Evolutionary conservation across 2,113 vertebrate species (phyloP).

Genomic region (Enhydra lutris): DNA sequence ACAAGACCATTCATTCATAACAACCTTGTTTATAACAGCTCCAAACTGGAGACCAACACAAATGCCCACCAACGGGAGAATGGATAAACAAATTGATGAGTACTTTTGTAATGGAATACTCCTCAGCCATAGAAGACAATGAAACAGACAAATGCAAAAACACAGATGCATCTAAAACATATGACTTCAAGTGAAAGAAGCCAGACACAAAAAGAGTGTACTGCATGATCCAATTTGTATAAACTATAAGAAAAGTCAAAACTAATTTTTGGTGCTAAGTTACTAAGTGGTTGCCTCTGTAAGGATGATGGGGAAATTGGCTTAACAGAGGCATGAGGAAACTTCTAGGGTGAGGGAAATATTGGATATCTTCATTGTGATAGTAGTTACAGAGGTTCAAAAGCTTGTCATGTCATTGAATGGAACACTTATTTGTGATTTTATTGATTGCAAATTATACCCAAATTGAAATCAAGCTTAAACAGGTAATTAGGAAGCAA

Average conservation of each 20-base stretch:
- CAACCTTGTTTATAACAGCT: neutral
- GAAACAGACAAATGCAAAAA: neutral
- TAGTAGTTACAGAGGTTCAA: neutral
- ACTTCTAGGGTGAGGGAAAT: neutral
- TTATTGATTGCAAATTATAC: neutral
- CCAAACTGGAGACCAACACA: neutral
- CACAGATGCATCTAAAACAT: neutral
- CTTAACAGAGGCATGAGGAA: neutral
- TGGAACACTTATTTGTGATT: neutral
- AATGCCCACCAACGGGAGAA: neutral
- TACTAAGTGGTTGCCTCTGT: neutral
- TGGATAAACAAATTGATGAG: neutral
- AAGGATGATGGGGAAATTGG: neutral
- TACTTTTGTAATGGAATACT: neutral
- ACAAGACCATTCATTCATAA: neutral
- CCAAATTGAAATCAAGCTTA: neutral
- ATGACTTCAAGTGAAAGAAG: neutral
- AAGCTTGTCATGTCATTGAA: neutral
- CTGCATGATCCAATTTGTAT: neutral
- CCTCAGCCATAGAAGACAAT: neutral
- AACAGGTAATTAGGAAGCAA: neutral
- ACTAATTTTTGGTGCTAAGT: neutral
- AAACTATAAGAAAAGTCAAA: neutral
- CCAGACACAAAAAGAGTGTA: neutral
- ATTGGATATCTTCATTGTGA: neutral